Percentiles rank a stretch among this genome's conserved stretches.
These are phyloP conservation scores for Megastigmus dorsalis DNA, from an alignment of 2,888 invertebrate species.

Conservation along the genomic window DNA sequence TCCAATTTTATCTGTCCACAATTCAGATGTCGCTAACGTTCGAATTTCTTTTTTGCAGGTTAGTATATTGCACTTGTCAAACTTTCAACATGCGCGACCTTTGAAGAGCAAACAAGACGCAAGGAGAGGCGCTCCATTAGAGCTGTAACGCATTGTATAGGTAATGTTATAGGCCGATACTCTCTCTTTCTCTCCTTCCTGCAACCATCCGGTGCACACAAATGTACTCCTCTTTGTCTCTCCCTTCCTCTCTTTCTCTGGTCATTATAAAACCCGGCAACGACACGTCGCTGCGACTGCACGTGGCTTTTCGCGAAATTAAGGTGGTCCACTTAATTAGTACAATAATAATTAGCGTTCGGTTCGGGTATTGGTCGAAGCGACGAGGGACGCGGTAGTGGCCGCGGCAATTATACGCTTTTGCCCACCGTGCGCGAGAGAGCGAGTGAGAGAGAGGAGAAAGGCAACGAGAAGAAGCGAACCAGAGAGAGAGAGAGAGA, in stretches of 20 bases:
- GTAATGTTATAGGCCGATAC: no score
- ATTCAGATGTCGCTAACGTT: not conserved
- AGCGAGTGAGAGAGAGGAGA: not conserved
- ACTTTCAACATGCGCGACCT: not conserved
- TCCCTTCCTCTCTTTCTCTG: no score
- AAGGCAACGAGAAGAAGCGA: not conserved
- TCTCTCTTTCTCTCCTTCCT: no score
- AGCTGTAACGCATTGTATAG: no score
- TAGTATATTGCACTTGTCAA: no score
- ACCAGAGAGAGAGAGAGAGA: not conserved
- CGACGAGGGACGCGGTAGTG: not conserved
- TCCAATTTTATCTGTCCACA: no score
- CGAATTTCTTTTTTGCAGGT: slow-evolving; percentile 20
- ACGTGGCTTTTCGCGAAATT: slow-evolving; percentile 34
- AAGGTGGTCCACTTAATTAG: slow-evolving; percentile 64
- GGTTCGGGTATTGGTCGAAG: slow-evolving; percentile 5
- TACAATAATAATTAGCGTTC: slow-evolving; percentile 64
- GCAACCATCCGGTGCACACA: no score
- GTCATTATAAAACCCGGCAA: no score
- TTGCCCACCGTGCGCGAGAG: slow-evolving; percentile 9
- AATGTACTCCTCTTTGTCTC: no score
- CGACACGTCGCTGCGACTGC: no score
- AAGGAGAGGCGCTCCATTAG: no score
- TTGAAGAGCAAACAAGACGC: not conserved
- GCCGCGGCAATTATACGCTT: slow-evolving; percentile 10